A percentile compares a stretch with the other conserved stretches of the same genome.
phyloP scores from a whole-genome alignment of 2,888 invertebrate species.

The Leptopilina myrica region DNA sequence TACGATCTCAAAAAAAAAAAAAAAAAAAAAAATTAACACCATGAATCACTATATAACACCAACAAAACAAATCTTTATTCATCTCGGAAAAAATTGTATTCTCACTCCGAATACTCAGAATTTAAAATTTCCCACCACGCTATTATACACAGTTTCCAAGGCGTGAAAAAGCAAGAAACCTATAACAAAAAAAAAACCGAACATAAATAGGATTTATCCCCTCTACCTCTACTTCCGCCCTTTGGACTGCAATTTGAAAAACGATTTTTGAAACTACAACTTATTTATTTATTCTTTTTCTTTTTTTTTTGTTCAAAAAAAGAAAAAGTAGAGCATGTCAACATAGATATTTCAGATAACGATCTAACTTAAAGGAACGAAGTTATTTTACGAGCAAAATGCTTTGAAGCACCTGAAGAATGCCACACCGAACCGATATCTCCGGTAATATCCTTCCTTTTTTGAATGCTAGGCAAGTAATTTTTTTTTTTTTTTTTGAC shows the following conservation, averaged over 20 bases:
- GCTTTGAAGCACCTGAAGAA: constrained; percentile 15
- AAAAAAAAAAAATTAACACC: not conserved
- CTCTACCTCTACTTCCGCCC: too few relatives aligned
- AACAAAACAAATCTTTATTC: too few relatives aligned
- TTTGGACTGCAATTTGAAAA: not conserved
- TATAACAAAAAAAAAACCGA: too few relatives aligned
- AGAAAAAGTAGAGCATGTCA: not conserved
- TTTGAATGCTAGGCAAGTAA: constrained; percentile 5
- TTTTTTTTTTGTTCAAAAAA: not conserved
- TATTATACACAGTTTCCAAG: too few relatives aligned
- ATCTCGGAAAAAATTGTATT: too few relatives aligned
- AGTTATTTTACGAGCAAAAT: constrained; percentile 32
- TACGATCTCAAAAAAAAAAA: constrained; percentile 1
- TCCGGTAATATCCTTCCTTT: constrained; percentile 30
- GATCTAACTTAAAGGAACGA: constrained; percentile 6
- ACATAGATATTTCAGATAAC: constrained; percentile 26
- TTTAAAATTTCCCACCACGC: too few relatives aligned
- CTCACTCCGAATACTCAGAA: too few relatives aligned
- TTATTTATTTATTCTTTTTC: too few relatives aligned
- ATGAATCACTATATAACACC: not conserved
- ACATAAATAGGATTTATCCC: too few relatives aligned
- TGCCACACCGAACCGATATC: constrained; percentile 27
- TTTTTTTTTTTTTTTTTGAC: constrained; percentile 7
- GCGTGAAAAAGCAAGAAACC: too few relatives aligned
- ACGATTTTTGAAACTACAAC: not conserved